phyloP scores from a whole-genome alignment of 2,888 invertebrate genomes.

The Caenorhabditis afra region DNA sequence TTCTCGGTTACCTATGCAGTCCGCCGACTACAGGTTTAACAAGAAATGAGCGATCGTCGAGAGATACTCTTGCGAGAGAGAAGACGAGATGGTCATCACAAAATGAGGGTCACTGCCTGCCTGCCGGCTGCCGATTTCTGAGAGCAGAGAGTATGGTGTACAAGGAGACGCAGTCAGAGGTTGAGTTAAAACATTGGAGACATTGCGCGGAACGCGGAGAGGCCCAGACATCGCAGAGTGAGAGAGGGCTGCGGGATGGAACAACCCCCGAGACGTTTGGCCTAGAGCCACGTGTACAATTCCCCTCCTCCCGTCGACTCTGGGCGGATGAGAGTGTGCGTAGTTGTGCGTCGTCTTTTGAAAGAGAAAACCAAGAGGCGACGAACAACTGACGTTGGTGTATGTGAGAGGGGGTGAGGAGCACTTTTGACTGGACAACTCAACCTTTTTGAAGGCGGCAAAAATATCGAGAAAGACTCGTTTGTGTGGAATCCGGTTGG shows the following conservation, averaged over 20 bases:
- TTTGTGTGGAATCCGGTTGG: too few species aligned
- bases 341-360: constrained; percentile 10
- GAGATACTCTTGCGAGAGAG: constrained; percentile 37
- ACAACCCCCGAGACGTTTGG: constrained; percentile 40
- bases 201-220: constrained; percentile 20
- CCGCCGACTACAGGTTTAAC: constrained; percentile 33
- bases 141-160: constrained; percentile 32
- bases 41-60: constrained; percentile 38
- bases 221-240: constrained; percentile 5
- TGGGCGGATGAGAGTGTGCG: constrained; percentile 17
- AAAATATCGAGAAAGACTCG: neutral
- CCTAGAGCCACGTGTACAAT: constrained; percentile 55
- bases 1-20: constrained; percentile 41
- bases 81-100: constrained; percentile 52
- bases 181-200: constrained; percentile 52
- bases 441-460: neutral
- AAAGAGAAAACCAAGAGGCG: neutral
- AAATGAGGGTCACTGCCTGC: constrained; percentile 57
- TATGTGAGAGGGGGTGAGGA: neutral
- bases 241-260: constrained; percentile 37
- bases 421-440: neutral
- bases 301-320: constrained; percentile 11
- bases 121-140: constrained; percentile 48
- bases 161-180: constrained; percentile 50
- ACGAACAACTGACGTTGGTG: constrained; percentile 2